Conservation (phyloP, 2,113 vertebrate species). For the Cyrtonyx montezumae region DNA sequence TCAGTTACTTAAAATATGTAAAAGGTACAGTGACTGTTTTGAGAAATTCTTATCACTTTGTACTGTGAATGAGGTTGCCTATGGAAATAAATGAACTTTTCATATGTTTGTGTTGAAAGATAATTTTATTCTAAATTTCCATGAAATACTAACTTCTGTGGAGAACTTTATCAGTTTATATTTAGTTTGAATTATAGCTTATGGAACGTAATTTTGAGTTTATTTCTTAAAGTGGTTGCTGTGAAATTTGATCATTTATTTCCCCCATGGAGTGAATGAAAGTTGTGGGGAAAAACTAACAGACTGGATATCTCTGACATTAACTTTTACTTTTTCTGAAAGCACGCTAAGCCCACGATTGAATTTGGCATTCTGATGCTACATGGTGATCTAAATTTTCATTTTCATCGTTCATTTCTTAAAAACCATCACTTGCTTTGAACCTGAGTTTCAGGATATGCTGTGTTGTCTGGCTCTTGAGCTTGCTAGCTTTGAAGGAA, state of each 20-base stretch:
- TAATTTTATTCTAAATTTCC: conserved; percentile 27
- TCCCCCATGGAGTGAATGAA: background rate
- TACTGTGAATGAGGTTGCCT: conserved; percentile 78
- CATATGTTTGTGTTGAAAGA: conserved; percentile 38
- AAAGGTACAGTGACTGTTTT: conserved; percentile 76
- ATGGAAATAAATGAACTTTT: conserved; percentile 72
- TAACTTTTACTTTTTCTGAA: background rate
- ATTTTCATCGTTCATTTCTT: background rate
- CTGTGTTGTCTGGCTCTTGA: background rate
- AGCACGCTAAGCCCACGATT: background rate
- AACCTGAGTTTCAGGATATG: background rate
- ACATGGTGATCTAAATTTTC: background rate
- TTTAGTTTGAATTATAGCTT: background rate
- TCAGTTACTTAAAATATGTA: conserved; percentile 74
- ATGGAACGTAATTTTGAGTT: background rate
- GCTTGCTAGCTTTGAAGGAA: background rate
- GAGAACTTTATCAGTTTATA: background rate
- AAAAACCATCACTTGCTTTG: background rate
- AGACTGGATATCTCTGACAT: background rate
- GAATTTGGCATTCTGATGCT: background rate
- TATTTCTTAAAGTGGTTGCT: background rate
- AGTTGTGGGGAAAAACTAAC: background rate
- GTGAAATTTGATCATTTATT: background rate
- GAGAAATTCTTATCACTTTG: conserved; percentile 74
- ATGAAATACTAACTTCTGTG: background rate